A percentile compares a stretch with the other conserved stretches of the same genome.
phyloP scores from a whole-genome alignment of 2,888 invertebrate genomes.

The Seladonia tumulorum region DNA sequence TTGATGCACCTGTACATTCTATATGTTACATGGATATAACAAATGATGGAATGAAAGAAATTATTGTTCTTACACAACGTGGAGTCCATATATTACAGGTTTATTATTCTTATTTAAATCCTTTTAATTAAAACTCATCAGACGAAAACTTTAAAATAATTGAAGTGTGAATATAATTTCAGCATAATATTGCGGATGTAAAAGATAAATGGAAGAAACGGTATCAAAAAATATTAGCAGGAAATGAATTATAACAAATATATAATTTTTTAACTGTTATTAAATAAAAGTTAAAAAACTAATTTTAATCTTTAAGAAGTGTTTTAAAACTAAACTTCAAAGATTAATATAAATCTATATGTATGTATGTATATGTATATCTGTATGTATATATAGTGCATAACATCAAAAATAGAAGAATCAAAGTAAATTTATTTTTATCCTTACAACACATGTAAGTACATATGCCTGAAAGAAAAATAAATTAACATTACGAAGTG shows the following conservation, averaged over 20 bases:
- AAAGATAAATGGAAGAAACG: slow-evolving; percentile 75
- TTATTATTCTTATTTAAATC: slow-evolving; percentile 47
- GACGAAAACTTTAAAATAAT: not conserved
- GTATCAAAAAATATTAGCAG: slow-evolving; percentile 60
- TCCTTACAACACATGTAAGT: slow-evolving; percentile 23
- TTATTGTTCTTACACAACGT: slow-evolving; percentile 88
- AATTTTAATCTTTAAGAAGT: slow-evolving; percentile 13
- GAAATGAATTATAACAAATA: slow-evolving; percentile 7
- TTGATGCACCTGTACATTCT: slow-evolving; percentile 87
- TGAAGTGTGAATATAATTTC: slow-evolving; percentile 24
- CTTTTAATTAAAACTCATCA: too few relatives aligned
- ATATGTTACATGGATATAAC: slow-evolving; percentile 88
- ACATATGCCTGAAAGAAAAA: slow-evolving; percentile 19
- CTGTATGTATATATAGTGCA: not conserved
- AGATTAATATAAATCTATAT: slow-evolving; percentile 9
- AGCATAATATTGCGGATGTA: slow-evolving; percentile 78
- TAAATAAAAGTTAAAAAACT: not conserved
- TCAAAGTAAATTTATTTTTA: slow-evolving; percentile 43
- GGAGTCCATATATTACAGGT: slow-evolving; percentile 89
- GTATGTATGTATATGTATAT: not conserved
- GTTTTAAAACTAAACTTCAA: slow-evolving; percentile 1
- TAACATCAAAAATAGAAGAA: not conserved
- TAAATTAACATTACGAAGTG: slow-evolving; percentile 21
- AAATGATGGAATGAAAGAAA: slow-evolving; percentile 88
- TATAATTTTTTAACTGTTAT: not conserved